Base-by-base conservation (phyloP, 2,113 vertebrate species). In the Callipepla squamata region DNA sequence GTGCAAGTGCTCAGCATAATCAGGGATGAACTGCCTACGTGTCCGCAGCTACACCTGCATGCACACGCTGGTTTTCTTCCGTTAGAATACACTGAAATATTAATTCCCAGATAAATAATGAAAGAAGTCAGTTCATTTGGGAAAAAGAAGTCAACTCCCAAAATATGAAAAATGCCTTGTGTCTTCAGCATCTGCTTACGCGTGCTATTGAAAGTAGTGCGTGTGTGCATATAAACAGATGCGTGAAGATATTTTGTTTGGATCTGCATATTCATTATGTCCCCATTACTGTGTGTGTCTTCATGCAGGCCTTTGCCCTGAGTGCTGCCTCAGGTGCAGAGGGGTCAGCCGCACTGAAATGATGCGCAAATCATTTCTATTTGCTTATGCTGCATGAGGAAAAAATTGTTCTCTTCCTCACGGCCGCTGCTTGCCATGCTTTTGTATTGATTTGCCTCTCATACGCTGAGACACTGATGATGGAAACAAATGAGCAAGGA, bases 401-500 rank as follows among this genome's bases (percentile, higher is more conserved):
- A 61, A 38, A 72, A 28, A 38, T 11, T 0, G 0, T 3, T 47
- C 7, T 74, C n/a, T 48, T 25, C 68, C 63, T 57, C 34, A 13
- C 36, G 45, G 40, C 72, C 69, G 59, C 80, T 69, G 50, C 87
- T 77, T 59, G n/a, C 55, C 1, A 1, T 74, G 47, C 2, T 44
- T 87, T 57, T 45, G 48, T 59, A 36, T 53, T 57, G 67, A 53
- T 55, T 76, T 10, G 2, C 38, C 5, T 85, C 67, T 92, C 58
- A 1, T 67, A 36, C 44, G 59, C 70, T 21, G 55, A 30, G 83
- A 44, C 23, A 2, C 1, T 11, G 47, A 26, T 0, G 0, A 57
- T 72, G 47, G 85, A 83, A 70, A 68, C 57, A 79, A 61, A 42
- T 57, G 47, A 86, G 77, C 61, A 91, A 85, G 80, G 68, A 72